Percentiles rank a stretch among this genome's conserved stretches.
Conservation (phyloP, 1,140 invertebrate species). For the Macrostomum lignano region DNA sequence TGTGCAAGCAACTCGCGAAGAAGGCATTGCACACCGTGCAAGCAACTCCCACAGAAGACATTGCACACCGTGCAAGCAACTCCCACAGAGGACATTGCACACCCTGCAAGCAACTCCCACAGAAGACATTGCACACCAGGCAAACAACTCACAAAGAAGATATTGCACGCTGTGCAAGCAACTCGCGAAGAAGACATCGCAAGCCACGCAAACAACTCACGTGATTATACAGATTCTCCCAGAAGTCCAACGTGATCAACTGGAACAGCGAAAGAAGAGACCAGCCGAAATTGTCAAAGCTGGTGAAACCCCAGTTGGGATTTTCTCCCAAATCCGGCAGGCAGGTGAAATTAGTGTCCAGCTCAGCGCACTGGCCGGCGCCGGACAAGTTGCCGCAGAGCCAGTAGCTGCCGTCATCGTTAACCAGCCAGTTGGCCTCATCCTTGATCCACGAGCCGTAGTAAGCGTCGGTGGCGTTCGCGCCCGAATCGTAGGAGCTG, state of each 20-base stretch:
- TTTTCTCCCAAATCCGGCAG: slow-evolving; percentile 69
- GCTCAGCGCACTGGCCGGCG: slow-evolving; percentile 39
- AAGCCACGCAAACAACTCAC: no score
- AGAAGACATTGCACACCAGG: no score
- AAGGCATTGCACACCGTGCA: no score
- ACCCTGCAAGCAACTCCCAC: no score
- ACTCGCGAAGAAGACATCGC: no score
- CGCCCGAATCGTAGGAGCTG: slow-evolving; percentile 31
- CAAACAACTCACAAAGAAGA: no score
- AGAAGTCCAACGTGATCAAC: slow-evolving; percentile 86
- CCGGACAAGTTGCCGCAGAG: slow-evolving; percentile 27
- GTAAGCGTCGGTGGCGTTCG: neutral
- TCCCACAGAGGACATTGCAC: no score
- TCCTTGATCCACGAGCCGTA: slow-evolving; percentile 39
- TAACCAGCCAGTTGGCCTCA: slow-evolving; percentile 44
- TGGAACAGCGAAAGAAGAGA: slow-evolving; percentile 75
- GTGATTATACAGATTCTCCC: slow-evolving; percentile 87
- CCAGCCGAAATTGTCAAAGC: slow-evolving; percentile 88
- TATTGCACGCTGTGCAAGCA: no score
- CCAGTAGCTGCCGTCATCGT: slow-evolving; percentile 28
- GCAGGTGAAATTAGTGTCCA: slow-evolving; percentile 54
- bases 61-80: no score
- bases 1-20: no score
- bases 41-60: no score
- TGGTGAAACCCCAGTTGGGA: slow-evolving; percentile 82